These are phyloP conservation scores for Steatornis caripensis DNA, from an alignment of 2,113 vertebrate species.

Conservation along the genomic window DNA sequence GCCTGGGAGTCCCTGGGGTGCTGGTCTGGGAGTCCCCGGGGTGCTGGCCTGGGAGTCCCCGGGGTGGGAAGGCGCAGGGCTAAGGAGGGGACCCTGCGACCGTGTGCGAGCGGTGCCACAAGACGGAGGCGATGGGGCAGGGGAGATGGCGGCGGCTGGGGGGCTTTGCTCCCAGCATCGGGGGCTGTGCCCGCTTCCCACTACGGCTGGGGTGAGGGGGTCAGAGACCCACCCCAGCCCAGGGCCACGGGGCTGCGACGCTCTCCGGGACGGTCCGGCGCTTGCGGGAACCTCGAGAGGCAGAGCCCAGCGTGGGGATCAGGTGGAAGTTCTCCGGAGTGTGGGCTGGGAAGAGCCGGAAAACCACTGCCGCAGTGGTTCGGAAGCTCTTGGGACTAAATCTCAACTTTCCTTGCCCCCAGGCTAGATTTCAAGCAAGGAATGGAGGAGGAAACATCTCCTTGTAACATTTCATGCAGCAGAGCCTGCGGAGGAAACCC, in stretches of 20 bases:
- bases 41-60: neutral
- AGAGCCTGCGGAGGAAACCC: neutral
- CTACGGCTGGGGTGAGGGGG: neutral
- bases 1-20: neutral
- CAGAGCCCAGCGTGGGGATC: neutral
- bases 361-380: accelerated
- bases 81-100: accelerated
- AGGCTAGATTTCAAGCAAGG: neutral
- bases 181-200: accelerated
- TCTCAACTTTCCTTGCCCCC: neutral
- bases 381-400: neutral
- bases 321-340: neutral
- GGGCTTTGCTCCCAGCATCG: neutral
- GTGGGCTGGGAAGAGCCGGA: neutral
- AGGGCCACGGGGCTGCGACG: accelerated
- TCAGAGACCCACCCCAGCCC: neutral
- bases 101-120: neutral
- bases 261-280: neutral
- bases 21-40: neutral
- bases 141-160: neutral
- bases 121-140: accelerated
- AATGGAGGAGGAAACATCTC: neutral
- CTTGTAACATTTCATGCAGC: accelerated
- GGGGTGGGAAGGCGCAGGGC: accelerated
- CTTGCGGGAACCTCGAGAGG: neutral